Conservation (phyloP, 2,113 vertebrate genomes). For the Illadopsis cleaveri region DNA sequence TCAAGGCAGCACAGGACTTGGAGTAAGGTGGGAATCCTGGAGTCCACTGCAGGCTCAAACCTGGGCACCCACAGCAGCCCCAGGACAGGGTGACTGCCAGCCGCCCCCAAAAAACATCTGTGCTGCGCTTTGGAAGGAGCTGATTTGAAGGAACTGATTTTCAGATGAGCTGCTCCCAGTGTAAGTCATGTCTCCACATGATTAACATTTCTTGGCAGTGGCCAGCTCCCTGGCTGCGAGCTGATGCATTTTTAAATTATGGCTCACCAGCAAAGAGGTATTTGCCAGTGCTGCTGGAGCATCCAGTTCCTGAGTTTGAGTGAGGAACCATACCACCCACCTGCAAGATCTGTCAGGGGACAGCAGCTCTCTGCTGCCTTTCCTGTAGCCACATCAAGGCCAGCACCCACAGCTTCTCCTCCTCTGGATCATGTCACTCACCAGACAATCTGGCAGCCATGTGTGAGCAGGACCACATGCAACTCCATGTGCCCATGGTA, state of each 20-base stretch:
- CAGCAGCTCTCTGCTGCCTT: neutral
- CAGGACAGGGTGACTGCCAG: neutral
- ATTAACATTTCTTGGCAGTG: conserved; percentile 32
- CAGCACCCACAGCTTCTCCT: neutral
- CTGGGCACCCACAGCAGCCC: neutral
- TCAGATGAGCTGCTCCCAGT: neutral
- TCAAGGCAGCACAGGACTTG: neutral
- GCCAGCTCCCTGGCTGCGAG: neutral
- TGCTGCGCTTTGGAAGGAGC: accelerated
- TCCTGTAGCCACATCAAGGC: neutral
- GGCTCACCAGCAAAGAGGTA: neutral
- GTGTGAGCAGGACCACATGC: neutral
- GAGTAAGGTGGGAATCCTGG: accelerated
- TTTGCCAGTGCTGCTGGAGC: conserved; percentile 8
- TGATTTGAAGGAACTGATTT: neutral
- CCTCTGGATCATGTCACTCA: neutral
- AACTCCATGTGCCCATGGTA: accelerated
- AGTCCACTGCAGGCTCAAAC: accelerated
- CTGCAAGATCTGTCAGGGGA: neutral
- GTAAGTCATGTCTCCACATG: conserved; percentile 37
- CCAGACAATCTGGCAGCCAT: accelerated
- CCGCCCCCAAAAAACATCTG: accelerated
- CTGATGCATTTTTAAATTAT: neutral
- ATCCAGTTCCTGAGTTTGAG: neutral
- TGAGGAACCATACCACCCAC: neutral